Conservation (phyloP, 2,113 vertebrate genomes). For the Coreoperca whiteheadi region DNA sequence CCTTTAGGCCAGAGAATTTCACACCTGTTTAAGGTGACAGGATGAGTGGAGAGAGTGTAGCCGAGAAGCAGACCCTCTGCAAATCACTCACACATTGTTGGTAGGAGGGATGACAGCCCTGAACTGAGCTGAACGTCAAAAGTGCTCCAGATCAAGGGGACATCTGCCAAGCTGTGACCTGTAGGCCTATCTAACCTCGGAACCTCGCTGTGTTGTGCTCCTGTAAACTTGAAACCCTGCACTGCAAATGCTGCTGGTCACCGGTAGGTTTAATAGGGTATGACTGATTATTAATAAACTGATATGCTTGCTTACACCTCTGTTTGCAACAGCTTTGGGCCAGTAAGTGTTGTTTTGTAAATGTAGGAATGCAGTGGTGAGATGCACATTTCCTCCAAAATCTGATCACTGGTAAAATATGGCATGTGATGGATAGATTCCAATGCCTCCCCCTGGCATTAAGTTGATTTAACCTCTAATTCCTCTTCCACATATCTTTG, state of each 20-base stretch:
- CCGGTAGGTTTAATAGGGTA: slow-evolving; percentile 4
- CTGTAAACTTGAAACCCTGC: neutral
- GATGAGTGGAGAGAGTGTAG: slow-evolving; percentile 43
- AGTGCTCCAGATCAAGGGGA: slow-evolving; percentile 65
- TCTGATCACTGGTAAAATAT: slow-evolving; percentile 1
- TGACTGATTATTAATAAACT: slow-evolving; percentile 24
- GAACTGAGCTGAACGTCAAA: slow-evolving; percentile 45
- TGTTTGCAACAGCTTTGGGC: neutral
- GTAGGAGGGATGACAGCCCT: slow-evolving; percentile 56
- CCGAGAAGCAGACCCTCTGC: slow-evolving; percentile 23
- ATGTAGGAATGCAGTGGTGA: neutral
- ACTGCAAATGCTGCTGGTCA: slow-evolving; percentile 24
- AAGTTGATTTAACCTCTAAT: slow-evolving; percentile 11
- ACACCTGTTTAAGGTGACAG: slow-evolving; percentile 52
- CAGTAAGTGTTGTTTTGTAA: neutral
- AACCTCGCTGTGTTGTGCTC: slow-evolving; percentile 23
- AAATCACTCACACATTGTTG: slow-evolving; percentile 55
- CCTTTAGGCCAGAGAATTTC: slow-evolving; percentile 52
- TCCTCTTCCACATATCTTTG: neutral
- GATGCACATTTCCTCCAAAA: neutral
- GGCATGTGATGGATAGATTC: neutral
- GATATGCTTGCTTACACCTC: neutral
- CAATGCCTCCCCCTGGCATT: neutral
- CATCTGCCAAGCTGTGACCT: slow-evolving; percentile 60
- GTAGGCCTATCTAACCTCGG: slow-evolving; percentile 9